Evolutionary conservation across 2,113 vertebrate species (phyloP), one percentile per base, ranked within the genome.

Genomic region (Oenanthe melanoleuca): DNA sequence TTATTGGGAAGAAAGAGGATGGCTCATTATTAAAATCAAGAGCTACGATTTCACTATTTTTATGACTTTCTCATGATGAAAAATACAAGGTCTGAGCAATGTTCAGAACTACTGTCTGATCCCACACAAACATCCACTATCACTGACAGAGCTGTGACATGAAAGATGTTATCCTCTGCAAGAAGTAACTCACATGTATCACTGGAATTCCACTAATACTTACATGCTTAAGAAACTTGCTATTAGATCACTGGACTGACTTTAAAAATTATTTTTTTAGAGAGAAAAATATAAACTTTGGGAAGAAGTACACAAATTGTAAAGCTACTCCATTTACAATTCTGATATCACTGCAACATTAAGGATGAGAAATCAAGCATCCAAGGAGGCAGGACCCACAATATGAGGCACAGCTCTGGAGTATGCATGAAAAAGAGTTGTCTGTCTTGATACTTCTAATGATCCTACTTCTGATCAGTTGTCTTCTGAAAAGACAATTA

Each of bases 351-450:
- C 34, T 83, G 72, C 88, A 92, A 91, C 71, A 60, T 34, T 71
- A 53, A 64, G 28, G 60, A 90, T 96, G 95, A 97, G 94, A 97
- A 97, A 97, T 95, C 93, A 80, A 90, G 90, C 95, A 96, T 78
- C 90, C 94, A 95, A 96, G 72, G 94, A 96, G 88, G 61, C 55
- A 88, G 23, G 31, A 56, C 6, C 44, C 37, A 63, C 24, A 87
- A n/a, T 14, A 81, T 8, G 26, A 83, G 25, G 49, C 5, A 9
- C 3, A 69, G 29, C 37, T 75, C 44, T 78, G 40, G 8, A 79
- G 9, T 12, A 59, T 34, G 55, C 31, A 45, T 12, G 22, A 45
- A 67, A 59, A 82, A 24, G 59, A 18, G 5, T 4, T 56, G 26
- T 52, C 25, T 57, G 21, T 59, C 50, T 85, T 80, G 45, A 69